These are phyloP conservation scores for Puffinus mauretanicus DNA, from an alignment of 2,113 vertebrate genomes.

Conservation along the genomic window DNA sequence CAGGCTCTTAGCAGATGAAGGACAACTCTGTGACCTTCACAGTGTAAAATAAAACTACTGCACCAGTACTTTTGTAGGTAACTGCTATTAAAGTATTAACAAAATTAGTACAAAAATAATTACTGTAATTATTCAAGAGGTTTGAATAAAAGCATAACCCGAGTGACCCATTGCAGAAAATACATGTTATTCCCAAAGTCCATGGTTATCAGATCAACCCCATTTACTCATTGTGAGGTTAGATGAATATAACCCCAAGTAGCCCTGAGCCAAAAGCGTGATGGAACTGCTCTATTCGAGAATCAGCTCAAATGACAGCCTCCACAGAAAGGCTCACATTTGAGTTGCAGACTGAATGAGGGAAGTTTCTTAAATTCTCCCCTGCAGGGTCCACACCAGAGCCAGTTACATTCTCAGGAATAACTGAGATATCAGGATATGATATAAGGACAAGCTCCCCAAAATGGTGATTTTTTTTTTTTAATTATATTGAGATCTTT, in stretches of 20 bases:
- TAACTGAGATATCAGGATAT: not conserved
- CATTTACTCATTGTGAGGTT: not conserved
- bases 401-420: not conserved
- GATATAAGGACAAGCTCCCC: not conserved
- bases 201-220: not conserved
- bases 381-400: not conserved
- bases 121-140: not conserved
- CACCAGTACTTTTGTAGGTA: not conserved
- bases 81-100: not conserved
- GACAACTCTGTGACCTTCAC: not conserved
- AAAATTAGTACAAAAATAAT: not conserved
- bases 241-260: not conserved
- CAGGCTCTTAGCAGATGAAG: not conserved
- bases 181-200: not conserved
- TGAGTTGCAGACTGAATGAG: not conserved
- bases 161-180: not conserved
- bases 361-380: not conserved
- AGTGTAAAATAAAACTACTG: not conserved
- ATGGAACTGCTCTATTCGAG: not conserved
- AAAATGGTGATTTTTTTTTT: not conserved
- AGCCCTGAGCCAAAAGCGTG: accelerated
- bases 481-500: not conserved
- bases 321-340: not conserved
- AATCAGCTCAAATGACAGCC: not conserved
- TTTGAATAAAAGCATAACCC: not conserved